These are phyloP conservation scores for Neoarius graeffei DNA, from an alignment of 2,113 vertebrate genomes.

Conservation along the genomic window DNA sequence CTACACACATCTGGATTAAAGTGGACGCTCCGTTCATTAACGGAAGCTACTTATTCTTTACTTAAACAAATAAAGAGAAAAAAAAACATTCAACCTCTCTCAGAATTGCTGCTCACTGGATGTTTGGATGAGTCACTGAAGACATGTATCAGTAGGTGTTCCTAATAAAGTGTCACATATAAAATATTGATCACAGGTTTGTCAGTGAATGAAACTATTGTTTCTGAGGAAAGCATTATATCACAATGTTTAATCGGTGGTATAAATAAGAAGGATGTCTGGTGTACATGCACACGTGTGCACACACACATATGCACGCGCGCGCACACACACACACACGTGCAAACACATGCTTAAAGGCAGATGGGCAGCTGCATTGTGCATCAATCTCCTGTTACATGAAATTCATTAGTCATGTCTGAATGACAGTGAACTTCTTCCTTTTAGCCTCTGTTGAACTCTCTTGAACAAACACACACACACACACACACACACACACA, in stretches of 20 bases:
- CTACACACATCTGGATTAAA: no score
- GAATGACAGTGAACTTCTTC: slow-evolving; percentile 29
- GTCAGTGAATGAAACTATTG: neutral
- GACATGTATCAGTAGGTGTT: neutral
- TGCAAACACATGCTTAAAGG: neutral
- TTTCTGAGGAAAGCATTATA: neutral
- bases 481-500: slow-evolving; percentile 37
- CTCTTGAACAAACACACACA: slow-evolving; percentile 31
- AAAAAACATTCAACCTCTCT: neutral
- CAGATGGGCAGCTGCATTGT: neutral
- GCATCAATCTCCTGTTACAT: neutral
- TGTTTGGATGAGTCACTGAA: neutral
- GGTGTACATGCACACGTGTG: neutral
- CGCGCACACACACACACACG: neutral
- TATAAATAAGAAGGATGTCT: neutral
- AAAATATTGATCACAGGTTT: neutral
- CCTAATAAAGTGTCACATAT: neutral
- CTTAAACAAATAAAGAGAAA: no score
- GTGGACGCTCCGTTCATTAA: no score
- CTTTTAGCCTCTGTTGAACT: slow-evolving; percentile 33
- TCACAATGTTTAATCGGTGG: neutral
- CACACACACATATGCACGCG: neutral
- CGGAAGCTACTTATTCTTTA: no score
- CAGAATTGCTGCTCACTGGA: neutral
- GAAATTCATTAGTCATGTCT: slow-evolving; percentile 31